Evolutionary conservation across 2,113 vertebrate genomes (phyloP).

Genomic region (Trichechus manatus): DNA sequence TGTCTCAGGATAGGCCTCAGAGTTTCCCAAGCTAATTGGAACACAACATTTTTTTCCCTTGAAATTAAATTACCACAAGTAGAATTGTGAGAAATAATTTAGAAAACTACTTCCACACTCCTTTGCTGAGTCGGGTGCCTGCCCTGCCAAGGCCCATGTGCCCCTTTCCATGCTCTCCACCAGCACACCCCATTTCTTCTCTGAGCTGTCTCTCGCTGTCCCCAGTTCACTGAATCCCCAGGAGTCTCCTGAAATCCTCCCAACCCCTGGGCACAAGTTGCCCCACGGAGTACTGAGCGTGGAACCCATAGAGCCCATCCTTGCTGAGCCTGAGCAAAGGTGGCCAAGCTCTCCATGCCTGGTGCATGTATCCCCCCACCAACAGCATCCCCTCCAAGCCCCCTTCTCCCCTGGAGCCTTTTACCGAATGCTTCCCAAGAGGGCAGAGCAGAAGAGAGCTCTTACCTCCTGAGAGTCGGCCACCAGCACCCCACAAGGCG

Average conservation of each 20-base stretch:
- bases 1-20: neutral
- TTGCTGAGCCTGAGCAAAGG: neutral
- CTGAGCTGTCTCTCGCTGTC: neutral
- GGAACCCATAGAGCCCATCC: too few species aligned
- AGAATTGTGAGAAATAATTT: neutral
- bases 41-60: neutral
- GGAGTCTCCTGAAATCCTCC: neutral
- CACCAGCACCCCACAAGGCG: too few species aligned
- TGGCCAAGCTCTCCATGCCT: neutral
- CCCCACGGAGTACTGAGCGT: neutral
- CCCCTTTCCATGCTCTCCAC: neutral
- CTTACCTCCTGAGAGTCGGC: rapidly evolving
- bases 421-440: neutral
- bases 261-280: neutral
- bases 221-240: neutral
- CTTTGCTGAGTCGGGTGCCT: neutral
- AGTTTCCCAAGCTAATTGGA: neutral
- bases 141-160: rapidly evolving
- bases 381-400: neutral
- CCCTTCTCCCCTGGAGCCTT: neutral
- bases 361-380: rapidly evolving
- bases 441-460: neutral
- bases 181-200: neutral
- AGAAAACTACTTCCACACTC: neutral
- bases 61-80: neutral